Conservation (phyloP, 2,888 invertebrate species). For the Barypeithes pellucidus region DNA sequence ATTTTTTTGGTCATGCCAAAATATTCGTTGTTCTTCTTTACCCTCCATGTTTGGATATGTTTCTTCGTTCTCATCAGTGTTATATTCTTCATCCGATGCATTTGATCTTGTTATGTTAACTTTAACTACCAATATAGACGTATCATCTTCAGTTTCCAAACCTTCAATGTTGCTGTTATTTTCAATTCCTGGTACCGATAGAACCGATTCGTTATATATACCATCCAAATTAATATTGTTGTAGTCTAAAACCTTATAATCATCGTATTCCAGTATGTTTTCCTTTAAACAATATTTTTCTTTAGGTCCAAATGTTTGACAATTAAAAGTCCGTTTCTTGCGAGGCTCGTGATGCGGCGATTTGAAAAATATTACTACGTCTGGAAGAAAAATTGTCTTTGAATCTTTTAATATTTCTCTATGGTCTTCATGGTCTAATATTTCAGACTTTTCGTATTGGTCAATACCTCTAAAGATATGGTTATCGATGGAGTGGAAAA, state of each 20-base stretch:
- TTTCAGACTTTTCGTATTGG: slow-evolving; percentile 58
- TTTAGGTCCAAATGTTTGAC: slow-evolving; percentile 26
- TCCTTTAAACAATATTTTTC: slow-evolving; percentile 23
- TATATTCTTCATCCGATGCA: not conserved
- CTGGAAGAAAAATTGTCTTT: slow-evolving; percentile 61
- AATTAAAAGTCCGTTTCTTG: slow-evolving; percentile 21
- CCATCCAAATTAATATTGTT: slow-evolving; percentile 1
- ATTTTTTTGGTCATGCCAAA: slow-evolving; percentile 51
- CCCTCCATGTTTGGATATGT: slow-evolving; percentile 15
- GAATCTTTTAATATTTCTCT: slow-evolving; percentile 59
- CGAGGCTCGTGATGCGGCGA: not conserved
- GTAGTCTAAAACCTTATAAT: not conserved
- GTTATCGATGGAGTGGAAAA: not conserved
- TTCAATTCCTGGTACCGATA: not conserved
- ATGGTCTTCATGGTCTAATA: slow-evolving; percentile 60
- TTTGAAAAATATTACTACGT: slow-evolving; percentile 37
- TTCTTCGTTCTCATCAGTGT: not conserved
- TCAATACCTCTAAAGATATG: slow-evolving; percentile 8
- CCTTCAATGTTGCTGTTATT: slow-evolving; percentile 2
- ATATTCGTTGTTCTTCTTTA: slow-evolving; percentile 41
- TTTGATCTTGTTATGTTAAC: slow-evolving; percentile 36
- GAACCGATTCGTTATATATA: not conserved
- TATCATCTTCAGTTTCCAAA: slow-evolving; percentile 18
- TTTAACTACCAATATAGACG: slow-evolving; percentile 29
- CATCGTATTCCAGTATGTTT: slow-evolving; percentile 3